These are phyloP conservation scores for Artibeus lituratus DNA, from an alignment of 2,797 vertebrate genomes.

Conservation along the genomic window DNA sequence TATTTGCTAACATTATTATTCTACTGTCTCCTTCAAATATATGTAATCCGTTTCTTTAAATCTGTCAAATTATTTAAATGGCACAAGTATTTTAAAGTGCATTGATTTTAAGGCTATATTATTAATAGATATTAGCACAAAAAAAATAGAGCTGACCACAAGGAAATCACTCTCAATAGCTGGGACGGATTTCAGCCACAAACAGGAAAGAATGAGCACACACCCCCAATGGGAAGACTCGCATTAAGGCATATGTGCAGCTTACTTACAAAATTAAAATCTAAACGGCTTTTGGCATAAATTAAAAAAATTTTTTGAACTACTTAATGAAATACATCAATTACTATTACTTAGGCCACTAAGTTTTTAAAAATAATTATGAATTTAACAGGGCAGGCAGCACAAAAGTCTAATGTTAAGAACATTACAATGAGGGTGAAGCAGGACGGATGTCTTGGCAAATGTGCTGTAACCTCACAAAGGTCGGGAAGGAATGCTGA, in stretches of 20 bases:
- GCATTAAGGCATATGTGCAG: slow-evolving; percentile 7
- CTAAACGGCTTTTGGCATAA: not conserved
- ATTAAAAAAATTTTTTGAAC: not conserved
- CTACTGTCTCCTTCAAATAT: not conserved
- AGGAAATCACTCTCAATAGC: not conserved
- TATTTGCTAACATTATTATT: not conserved
- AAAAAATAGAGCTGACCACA: not conserved
- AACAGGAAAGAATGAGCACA: not conserved
- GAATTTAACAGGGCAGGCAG: not conserved
- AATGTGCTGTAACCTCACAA: not conserved
- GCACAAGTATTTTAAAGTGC: slow-evolving; percentile 60
- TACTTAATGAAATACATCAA: not conserved
- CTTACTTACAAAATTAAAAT: slow-evolving; percentile 15
- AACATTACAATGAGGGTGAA: not conserved
- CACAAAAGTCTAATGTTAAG: not conserved
- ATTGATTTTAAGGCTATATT: slow-evolving; percentile 56
- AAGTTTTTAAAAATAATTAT: not conserved
- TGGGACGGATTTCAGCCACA: not conserved
- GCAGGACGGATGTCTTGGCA: not conserved
- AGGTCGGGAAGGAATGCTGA: not conserved
- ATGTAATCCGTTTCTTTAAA: not conserved
- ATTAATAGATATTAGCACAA: slow-evolving; percentile 19
- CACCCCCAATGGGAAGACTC: not conserved
- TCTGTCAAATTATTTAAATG: slow-evolving; percentile 38
- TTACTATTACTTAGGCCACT: not conserved